Evolutionary conservation across 2,113 vertebrate genomes (phyloP).

Genomic region (Rhizomys pruinosus): DNA sequence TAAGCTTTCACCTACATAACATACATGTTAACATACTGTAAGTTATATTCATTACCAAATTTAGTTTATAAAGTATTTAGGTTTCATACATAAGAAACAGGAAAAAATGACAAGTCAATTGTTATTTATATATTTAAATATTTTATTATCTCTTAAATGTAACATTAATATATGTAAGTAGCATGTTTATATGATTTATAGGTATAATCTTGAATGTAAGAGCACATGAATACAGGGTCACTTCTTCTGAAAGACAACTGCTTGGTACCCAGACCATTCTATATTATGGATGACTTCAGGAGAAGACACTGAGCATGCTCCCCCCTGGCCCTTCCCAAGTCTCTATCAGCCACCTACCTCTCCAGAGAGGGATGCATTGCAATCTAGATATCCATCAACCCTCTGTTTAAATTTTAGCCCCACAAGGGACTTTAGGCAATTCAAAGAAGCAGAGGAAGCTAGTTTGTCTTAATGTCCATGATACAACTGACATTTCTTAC

Average conservation of each 20-base stretch:
- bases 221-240: not conserved
- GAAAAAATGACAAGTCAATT: not conserved
- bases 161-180: conserved; percentile 19
- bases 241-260: not conserved
- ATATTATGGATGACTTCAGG: not conserved
- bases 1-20: not conserved
- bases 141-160: not conserved
- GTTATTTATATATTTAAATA: not conserved
- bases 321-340: not conserved
- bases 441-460: not conserved
- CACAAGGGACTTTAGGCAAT: not conserved
- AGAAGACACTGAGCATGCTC: not conserved
- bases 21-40: not conserved
- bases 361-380: not conserved
- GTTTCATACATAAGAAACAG: conserved; percentile 1
- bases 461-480: not conserved
- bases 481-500: not conserved
- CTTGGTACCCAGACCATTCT: not conserved
- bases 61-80: not conserved
- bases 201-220: not conserved
- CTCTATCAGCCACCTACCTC: not conserved
- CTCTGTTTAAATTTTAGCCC: not conserved
- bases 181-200: not conserved
- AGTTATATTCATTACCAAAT: not conserved
- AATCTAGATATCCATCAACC: not conserved